Evolutionary conservation across 2,113 vertebrate species (phyloP), one percentile per base, ranked within the genome.

Genomic region (Pelecanoides urinatrix): DNA sequence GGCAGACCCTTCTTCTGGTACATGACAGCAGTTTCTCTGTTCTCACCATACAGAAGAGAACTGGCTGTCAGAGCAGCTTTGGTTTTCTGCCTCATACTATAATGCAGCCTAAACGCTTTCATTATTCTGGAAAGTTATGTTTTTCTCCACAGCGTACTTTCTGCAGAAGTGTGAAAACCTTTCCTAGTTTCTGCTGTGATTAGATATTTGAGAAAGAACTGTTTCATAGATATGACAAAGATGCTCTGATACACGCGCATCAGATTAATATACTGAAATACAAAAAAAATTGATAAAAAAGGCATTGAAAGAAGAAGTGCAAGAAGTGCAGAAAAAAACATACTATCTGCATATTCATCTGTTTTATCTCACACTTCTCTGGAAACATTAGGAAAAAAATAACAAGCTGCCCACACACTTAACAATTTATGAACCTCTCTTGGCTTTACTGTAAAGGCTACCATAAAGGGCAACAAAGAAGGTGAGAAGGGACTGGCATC

Each of bases 121-220:
- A 27, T 7, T 40, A 27, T 22, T 90, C 36, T 45, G 70, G 18
- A 1, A 90, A 50, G 68, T 20, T 18, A 29, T 1, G 2, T 30
- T 53, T 30, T 65, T 83, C 55, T 59, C 44, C 55, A 45, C n/a
- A 78, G 44, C 0, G 3, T 38, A 22, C 22, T 47, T 75, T 26
- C 82, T 30, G 63, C 26, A 67, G 45, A 90, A 78, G 15, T 5
- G 44, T 40, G 23, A 66, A 79, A 85, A 72, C 30, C 56, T 70
- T 44, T 61, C 32, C 25, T 22, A 87, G 67, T 10, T 94, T 82
- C 92, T 95, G 91, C 66, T 95, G 86, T 20, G 76, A 74, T 90
- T 86, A 96, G 94, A 95, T 97, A 95, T 17, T 86, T 49, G 59
- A 87, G 68, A 94, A 93, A 61, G 27, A 86, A 81, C 53, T 27